Evolutionary conservation across 2,113 vertebrate genomes (phyloP), one percentile per base, ranked within the genome.

Genomic region (Apteryx mantelli): DNA sequence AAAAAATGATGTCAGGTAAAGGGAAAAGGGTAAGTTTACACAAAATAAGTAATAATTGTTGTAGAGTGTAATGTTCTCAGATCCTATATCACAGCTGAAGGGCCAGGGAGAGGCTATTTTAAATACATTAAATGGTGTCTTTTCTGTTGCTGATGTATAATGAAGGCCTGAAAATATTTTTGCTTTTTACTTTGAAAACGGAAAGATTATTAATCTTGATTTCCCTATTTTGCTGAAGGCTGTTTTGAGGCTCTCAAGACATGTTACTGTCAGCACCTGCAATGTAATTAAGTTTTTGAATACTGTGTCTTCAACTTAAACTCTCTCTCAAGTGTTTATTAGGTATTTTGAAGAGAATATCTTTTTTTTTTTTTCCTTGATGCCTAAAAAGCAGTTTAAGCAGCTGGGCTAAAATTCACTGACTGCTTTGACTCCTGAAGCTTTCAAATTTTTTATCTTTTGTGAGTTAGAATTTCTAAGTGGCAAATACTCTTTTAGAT

Each of bases 211-310:
- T 93, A 93, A 84, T 64, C 60, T 75, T 93, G 1, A 83, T 94
- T 93, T 81, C 38, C 28, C n/a, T 88, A 3, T 86, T 94, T 93
- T 90, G 94, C 95, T 86, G 64, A 65, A 87, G 94, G 95, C 91
- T 86, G 15, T 95, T 91, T 70, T 93, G 69, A 70, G n/a, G 34
- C 65, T 88, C 56, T 84, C 50, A 48, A 77, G 82, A 75, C 56
- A 56, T 78, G 90, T 86, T 94, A 53, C 80, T 86, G 24, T 92
- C 38, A 96, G 64, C 73, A 88, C 25, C 48, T 89, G 58, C 78
- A 78, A 14, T 76, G 52, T 93, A 96, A 97, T 96, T 96, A 96
- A 92, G 36, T 68, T 17, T 96, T 81, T 89, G 78, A 93, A 82
- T 92, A 20, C 46, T 10, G 28, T 87, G 30, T 73, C 61, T 95